Evolutionary conservation across 2,113 vertebrate genomes (phyloP), one percentile per base, ranked within the genome.

Genomic region (Nestor notabilis): DNA sequence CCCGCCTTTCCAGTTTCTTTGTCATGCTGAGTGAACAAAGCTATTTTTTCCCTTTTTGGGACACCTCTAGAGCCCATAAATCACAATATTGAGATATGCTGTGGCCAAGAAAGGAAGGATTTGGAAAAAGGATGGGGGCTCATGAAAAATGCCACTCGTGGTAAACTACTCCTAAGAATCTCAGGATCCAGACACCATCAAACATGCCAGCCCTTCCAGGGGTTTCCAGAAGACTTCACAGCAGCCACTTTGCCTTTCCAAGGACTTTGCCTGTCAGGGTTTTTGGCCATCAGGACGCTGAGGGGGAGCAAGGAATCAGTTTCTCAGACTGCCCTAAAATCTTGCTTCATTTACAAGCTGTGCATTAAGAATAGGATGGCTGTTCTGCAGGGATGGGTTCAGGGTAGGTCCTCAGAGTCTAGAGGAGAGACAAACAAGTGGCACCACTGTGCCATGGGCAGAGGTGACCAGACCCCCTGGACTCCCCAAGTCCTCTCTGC

Each of bases 21-120:
- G 84, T 89, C 87, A 89, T 52, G 27, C 46, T 60, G 60, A 87
- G 76, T 23, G 41, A 84, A 87, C 69, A 24, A 25, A 89, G 68
- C 33, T 85, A 18, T 55, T 84, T 95, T 87, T 82, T 66, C 41
- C 83, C 61, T 94, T 96, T 93, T 82, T 84, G 78, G 87, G 78
- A 75, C 25, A 91, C 78, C 55, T 79, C 69, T 91, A 56, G 37
- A 91, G 23, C 61, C 23, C 49, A 83, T 64, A 94, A 90, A 93
- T 93, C 85, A 91, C 56, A 78, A 64, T 39, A 24, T 19, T 78
- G 56, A 90, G 33, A 79, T 85, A 37, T 85, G 47, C 78, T 82
- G 35, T 52, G 61, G 65, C 78, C 52, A 85, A 83, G 74, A 95
- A 95, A 94, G 35, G 77, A 81, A 91, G 37, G n/a, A 27, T 69